Percentiles rank a stretch among this genome's conserved stretches.
Conservation (phyloP, 2,797 vertebrate species). For the Sciurus vulgaris region DNA sequence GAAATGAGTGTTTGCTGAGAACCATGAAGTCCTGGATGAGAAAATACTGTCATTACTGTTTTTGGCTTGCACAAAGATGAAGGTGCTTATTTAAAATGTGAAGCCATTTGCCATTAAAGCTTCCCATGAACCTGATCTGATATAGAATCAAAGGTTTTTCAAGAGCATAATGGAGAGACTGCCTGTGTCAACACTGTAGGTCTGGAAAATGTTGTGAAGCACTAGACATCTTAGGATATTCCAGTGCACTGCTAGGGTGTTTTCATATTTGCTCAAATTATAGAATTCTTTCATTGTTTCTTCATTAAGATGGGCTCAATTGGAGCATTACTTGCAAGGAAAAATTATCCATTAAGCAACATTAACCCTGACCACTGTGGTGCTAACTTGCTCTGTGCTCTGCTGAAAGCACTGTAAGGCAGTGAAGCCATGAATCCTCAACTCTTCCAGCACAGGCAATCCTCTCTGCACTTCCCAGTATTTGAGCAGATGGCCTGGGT, state of each 20-base stretch:
- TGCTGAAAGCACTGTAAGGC: neutral
- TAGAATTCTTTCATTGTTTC: neutral
- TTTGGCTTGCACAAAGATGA: neutral
- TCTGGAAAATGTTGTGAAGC: conserved; percentile 17
- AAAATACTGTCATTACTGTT: neutral
- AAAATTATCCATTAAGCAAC: conserved; percentile 16
- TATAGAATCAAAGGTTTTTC: conserved; percentile 35
- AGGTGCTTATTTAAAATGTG: conserved; percentile 4
- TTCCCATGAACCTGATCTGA: neutral
- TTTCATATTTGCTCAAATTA: neutral
- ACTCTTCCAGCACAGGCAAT: neutral
- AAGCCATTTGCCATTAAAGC: conserved; percentile 10
- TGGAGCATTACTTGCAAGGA: neutral
- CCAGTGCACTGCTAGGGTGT: neutral
- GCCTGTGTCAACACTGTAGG: neutral
- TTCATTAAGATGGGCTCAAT: conserved; percentile 13
- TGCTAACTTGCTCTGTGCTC: neutral
- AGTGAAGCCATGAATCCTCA: neutral
- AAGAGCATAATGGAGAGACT: conserved; percentile 19
- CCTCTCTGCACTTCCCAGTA: neutral
- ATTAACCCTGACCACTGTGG: neutral
- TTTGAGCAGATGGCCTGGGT: neutral
- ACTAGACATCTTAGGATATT: neutral
- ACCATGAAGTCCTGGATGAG: neutral
- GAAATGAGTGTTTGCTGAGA: neutral